Evolutionary conservation across 64 coral and sea anemone genomes (phyloP), one percentile per base, ranked within the genome.

Genomic region (Porites australiensis): DNA sequence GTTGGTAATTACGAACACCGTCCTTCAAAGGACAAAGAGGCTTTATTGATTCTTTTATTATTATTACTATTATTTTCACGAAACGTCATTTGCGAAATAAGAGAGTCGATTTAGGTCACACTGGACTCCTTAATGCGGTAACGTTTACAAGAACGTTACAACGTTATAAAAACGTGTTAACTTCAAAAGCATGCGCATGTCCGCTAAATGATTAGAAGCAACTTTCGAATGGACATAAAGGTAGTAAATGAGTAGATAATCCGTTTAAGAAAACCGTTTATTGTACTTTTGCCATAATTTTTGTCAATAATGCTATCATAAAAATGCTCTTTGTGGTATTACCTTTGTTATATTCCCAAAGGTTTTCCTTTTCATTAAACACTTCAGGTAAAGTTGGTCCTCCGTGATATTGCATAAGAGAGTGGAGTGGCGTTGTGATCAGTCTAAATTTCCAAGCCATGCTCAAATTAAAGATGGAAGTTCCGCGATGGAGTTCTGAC

Each of bases 381-480:
- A n/a, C 66, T 70, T 70, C 4, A 22, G 9, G 66, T 8, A 8
- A 13, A 72, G 70, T 27, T 13, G 45, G 37, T 11, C 37, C 4
- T 44, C 9, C 9, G 37, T 8, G 13, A 9, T 44, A 72, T 72
- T 72, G 70, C 37, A 72, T 8, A 72, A 70, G 21, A 45, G 72
- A 48, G 44, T 74, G 44, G 12, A 16, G 27, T 37, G 27, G 27
- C 27, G 27, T 37, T 37, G 27, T 37, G 27, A 37, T 37, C 27
- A 37, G 27, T 37, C 27, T 44, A 3, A 48, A 74, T 46, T 4
- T 48, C 3, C 72, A 45, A 10, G 72, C 22, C 43, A 74, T 74
- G 72, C 46, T 74, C 72, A 74, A 74, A 16, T 46, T 74, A 13
- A 74, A 74, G 49, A 74, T 74, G 72, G 72, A 74, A 74, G 27